Conservation (phyloP, 2,797 vertebrate species). For the Choloepus didactylus region DNA sequence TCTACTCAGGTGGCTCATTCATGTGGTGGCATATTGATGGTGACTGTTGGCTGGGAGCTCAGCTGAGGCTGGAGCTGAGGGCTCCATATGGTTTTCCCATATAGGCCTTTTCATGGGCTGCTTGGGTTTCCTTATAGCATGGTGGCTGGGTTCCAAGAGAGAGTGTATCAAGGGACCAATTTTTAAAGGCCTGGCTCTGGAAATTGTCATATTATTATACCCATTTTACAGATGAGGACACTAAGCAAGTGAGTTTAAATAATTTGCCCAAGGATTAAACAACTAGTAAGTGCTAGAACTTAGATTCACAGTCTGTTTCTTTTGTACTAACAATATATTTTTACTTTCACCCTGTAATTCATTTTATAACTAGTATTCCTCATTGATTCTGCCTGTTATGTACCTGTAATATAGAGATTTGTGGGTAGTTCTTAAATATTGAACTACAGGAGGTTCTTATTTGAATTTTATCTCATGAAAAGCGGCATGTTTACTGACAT, state of each 20-base stretch:
- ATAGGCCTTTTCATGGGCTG: background rate
- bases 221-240: background rate
- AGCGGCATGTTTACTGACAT: conserved; percentile 25
- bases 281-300: background rate
- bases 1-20: background rate
- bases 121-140: background rate
- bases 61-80: background rate
- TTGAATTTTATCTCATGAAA: conserved; percentile 46
- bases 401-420: background rate
- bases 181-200: background rate
- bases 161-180: background rate
- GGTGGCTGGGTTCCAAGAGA: background rate
- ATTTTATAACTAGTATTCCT: conserved; percentile 15
- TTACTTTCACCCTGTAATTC: background rate
- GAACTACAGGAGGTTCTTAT: background rate
- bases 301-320: background rate
- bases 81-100: background rate
- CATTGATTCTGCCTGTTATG: background rate
- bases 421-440: background rate
- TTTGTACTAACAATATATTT: background rate
- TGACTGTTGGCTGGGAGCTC: background rate
- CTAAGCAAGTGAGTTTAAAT: background rate
- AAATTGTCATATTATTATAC: background rate
- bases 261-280: background rate
- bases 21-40: background rate